Percentiles rank a stretch among this genome's conserved stretches.
Evolutionary conservation across 37 sponge, comb jelly and placozoan species (phyloP).

Genomic region (Spongia lamella): DNA sequence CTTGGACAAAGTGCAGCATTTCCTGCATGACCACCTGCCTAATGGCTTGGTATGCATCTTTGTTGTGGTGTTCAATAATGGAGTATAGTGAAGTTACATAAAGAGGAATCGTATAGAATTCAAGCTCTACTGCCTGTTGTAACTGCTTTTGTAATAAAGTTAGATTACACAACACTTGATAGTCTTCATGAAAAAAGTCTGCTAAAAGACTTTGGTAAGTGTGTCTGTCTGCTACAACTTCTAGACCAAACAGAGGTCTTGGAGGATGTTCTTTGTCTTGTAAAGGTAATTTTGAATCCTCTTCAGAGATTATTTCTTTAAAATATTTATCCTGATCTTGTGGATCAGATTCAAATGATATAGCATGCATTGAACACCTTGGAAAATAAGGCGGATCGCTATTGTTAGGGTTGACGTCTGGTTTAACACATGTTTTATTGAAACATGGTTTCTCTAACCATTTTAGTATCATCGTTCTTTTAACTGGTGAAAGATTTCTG

Average conservation of each 20-base stretch:
- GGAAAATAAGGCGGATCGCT: not conserved
- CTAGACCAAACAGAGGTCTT: not conserved
- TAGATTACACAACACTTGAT: too few relatives aligned
- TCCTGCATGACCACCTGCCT: constrained; percentile 47
- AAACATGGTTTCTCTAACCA: constrained; percentile 22
- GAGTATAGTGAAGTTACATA: constrained; percentile 56
- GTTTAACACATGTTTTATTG: not conserved
- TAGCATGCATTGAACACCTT: too few relatives aligned
- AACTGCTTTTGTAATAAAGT: constrained; percentile 17
- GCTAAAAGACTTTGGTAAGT: not conserved
- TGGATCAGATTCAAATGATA: too few relatives aligned
- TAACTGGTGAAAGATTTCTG: constrained; percentile 53
- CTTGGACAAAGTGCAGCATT: constrained; percentile 60
- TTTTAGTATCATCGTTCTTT: constrained; percentile 24
- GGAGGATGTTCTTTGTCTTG: not conserved
- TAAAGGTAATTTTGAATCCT: too few relatives aligned
- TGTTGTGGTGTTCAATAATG: constrained; percentile 45
- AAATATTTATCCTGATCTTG: too few relatives aligned
- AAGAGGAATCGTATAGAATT: constrained; percentile 55
- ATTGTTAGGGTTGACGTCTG: not conserved
- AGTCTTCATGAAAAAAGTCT: too few relatives aligned
- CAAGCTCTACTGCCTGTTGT: constrained; percentile 46
- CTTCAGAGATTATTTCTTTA: too few relatives aligned
- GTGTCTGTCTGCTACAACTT: not conserved
- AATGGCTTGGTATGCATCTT: constrained; percentile 24